Evolutionary conservation across 2,797 vertebrate genomes (phyloP), one percentile per base, ranked within the genome.

Genomic region (Setipinna tenuifilis): DNA sequence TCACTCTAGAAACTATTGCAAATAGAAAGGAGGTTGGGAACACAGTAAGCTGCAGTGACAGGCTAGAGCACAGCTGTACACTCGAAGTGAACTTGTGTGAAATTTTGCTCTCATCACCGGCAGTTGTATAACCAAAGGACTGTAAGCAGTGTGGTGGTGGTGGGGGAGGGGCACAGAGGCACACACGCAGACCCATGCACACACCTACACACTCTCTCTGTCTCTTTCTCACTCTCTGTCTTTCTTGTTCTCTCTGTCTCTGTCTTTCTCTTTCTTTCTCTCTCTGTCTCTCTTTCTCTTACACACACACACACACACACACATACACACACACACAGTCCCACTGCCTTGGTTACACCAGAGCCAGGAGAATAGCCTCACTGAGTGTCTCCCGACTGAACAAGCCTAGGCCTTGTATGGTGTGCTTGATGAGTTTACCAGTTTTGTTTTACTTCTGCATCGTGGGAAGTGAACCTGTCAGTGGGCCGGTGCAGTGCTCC

Each of bases 401-500:
- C 65, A 71, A 21, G 68, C 28, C 71, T 5, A 6, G 31, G 31
- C 35, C 71, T 78, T 44, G 35, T 78, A 31, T 78, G 71, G 5
- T 6, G 31, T 25, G 2, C 31, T 6, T 78, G 35, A 78, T 78
- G 71, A 78, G 71, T 21, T 78, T 78, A 78, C 31, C 71, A 78
- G 71, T 44, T 21, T 78, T 78, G 71, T 78, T 44, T 28, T 71
- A 35, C 68, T 71, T 71, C 14, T 78, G 71, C 71, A 78, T 44
- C 31, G 14, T 44, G 35, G 71, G 35, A 78, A 44, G 71, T 19
- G 31, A 78, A 44, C 35, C 71, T 78, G 16, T 78, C 71, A 17
- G 16, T 7, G 35, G 35, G 35, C 35, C 41, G 16, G 16, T 71
- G 65, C 25, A 35, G 0, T 16, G 28, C 65, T 78, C 14, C 31